phyloP scores from a whole-genome alignment of 2,888 invertebrate genomes.

The Eutolmus rufibarbis region DNA sequence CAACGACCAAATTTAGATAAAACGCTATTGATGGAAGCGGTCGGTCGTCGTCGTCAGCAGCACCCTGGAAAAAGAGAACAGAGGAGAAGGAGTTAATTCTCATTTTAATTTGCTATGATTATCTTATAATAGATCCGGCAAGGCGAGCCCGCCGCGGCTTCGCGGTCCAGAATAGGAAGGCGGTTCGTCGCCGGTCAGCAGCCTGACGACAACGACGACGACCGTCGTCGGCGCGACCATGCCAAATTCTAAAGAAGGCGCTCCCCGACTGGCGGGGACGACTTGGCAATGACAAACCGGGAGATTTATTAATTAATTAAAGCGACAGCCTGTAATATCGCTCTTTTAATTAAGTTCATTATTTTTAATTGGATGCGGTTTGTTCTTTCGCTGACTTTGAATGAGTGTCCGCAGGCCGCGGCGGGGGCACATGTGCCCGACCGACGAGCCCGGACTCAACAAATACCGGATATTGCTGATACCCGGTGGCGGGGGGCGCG shows the following conservation, averaged over 20 bases:
- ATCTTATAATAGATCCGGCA: constrained; percentile 10
- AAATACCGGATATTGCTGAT: constrained; percentile 26
- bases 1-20: constrained; percentile 20
- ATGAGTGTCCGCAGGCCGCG: constrained; percentile 44
- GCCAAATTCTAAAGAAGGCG: constrained; percentile 18
- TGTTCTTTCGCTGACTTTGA: constrained; percentile 52
- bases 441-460: neutral
- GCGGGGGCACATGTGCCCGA: neutral
- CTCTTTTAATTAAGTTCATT: constrained; percentile 54
- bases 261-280: neutral
- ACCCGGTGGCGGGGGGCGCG: neutral
- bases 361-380: constrained; percentile 54
- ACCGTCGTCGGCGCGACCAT: neutral
- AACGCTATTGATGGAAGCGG: constrained; percentile 11
- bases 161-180: neutral
- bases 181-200: neutral
- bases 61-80: neutral
- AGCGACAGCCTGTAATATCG: constrained; percentile 53
- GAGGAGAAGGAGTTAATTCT: constrained; percentile 19
- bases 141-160: neutral
- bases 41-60: neutral
- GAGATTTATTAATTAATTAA: constrained; percentile 54
- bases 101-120: constrained; percentile 27
- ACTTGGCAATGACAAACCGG: constrained; percentile 47
- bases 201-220: neutral